phyloP scores from a whole-genome alignment of 2,888 invertebrate genomes.

The Brenthis hecate region DNA sequence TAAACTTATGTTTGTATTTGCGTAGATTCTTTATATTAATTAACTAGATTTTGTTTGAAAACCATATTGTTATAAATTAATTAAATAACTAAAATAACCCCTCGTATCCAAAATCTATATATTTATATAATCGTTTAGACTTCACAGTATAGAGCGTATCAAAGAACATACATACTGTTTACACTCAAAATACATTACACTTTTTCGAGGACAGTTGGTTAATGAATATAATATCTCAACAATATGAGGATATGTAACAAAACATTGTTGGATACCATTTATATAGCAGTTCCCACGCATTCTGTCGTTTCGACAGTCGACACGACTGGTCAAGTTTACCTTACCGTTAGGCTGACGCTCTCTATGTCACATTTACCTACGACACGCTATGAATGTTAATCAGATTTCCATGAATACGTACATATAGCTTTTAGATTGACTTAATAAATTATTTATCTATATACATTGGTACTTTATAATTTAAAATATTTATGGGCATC shows the following conservation, averaged over 20 bases:
- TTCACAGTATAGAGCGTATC: too few relatives aligned
- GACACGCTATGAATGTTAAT: slow-evolving; percentile 31
- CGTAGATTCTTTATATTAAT: too few relatives aligned
- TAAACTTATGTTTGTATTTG: too few relatives aligned
- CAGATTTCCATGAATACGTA: slow-evolving; percentile 24
- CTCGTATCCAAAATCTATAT: neutral
- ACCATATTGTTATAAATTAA: too few relatives aligned
- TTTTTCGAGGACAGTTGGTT: too few relatives aligned
- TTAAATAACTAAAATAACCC: too few relatives aligned
- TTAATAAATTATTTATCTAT: neutral
- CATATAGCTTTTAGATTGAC: neutral
- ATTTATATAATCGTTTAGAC: neutral
- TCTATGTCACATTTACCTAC: slow-evolving; percentile 27
- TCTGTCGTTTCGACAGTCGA: slow-evolving; percentile 4
- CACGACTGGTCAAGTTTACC: slow-evolving; percentile 8
- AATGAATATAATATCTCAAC: neutral
- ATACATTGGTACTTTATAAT: neutral
- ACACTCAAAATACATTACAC: neutral
- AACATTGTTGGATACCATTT: neutral
- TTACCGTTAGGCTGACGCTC: slow-evolving; percentile 26
- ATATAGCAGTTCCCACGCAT: slow-evolving; percentile 20
- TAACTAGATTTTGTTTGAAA: too few relatives aligned
- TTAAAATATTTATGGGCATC: neutral
- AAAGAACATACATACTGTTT: too few relatives aligned
- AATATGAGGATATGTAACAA: neutral